phyloP scores from a whole-genome alignment of 2,888 invertebrate species.

The Drosophila prolongata region DNA sequence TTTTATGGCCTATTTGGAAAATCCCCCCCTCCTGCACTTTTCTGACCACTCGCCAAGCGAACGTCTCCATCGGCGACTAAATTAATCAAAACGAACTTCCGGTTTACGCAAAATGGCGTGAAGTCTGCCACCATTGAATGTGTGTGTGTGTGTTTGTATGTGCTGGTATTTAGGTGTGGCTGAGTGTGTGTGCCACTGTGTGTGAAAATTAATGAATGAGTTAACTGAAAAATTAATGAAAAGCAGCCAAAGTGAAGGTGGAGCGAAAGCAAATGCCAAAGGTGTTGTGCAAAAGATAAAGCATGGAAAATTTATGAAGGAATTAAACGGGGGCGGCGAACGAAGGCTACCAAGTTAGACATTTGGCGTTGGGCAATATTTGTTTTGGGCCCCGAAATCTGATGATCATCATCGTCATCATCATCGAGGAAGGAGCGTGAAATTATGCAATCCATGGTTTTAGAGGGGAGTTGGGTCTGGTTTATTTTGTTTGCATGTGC shows the following conservation, averaged over 20 bases:
- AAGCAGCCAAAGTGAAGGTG: constrained; percentile 50
- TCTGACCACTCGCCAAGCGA: constrained; percentile 49
- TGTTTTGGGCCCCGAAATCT: constrained; percentile 66
- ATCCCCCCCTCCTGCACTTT: constrained; percentile 37
- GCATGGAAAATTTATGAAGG: constrained; percentile 78
- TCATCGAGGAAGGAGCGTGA: constrained; percentile 53
- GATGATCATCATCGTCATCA: constrained; percentile 25
- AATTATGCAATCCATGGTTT: constrained; percentile 69
- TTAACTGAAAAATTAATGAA: constrained; percentile 81
- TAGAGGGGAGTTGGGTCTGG: constrained; percentile 45
- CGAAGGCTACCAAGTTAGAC: constrained; percentile 65
- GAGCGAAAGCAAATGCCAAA: constrained; percentile 53
- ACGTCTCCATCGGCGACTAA: constrained; percentile 76
- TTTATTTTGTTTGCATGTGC: constrained; percentile 76
- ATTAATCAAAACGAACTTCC: constrained; percentile 82
- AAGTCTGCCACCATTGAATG: constrained; percentile 61
- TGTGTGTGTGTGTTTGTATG: not conserved
- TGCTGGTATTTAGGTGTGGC: constrained; percentile 33
- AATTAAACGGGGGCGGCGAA: constrained; percentile 34
- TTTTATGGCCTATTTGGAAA: constrained; percentile 66
- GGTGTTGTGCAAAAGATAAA: constrained; percentile 79
- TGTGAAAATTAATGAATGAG: constrained; percentile 80
- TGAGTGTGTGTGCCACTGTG: constrained; percentile 47
- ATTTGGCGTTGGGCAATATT: constrained; percentile 72
- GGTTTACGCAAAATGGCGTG: constrained; percentile 79